Evolutionary conservation across 92 coral and sea anemone genomes (phyloP), one percentile per base, ranked within the genome.

Genomic region (Montipora capitata): DNA sequence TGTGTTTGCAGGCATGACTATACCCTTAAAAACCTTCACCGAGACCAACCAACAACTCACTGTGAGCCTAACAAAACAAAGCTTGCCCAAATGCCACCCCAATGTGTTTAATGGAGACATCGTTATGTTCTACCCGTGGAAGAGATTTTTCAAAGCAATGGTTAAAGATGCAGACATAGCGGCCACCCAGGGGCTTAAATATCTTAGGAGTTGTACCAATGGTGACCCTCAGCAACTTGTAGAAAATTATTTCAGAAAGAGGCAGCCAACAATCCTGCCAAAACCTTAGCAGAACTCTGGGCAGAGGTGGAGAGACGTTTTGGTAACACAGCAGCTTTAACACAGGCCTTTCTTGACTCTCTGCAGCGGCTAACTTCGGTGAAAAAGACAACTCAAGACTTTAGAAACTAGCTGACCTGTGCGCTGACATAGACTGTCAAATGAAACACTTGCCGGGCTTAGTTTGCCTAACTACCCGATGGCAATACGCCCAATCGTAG

Each of bases 401-500:
- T 10, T 87, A 85, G 41, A 68, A 71, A 51, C 76, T 90, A 48
- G 54, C 88, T 7, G 88, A 91, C 81, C 15, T 87, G 52, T 91
- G 94, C 68, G 82, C 88, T 1, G 91, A 91, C 51, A 79, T 87
- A 15, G 89, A 80, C 59, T 66, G 87, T 45, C 92, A 91, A 78
- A 65, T 82, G 43, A 65, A 66, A 14, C 81, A 70, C 40, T 80
- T 83, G 4, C 86, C 92, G 5, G 94, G 91, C n/a, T 64, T 91
- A 16, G 84, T 92, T 9, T 87, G 94, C 72, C 45, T 91, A 86
- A 91, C 70, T 91, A 80, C 12, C 93, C 93, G 51, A 85, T 78
- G 27, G 69, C 77, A 18, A 87, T 87, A 43, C 86, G 54, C 40
- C 92, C 94, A 6, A 83, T 87, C 40, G 68, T 77, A 12, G 52